Evolutionary conservation across 2,888 invertebrate species (phyloP).

Genomic region (Bellardia bayeri): DNA sequence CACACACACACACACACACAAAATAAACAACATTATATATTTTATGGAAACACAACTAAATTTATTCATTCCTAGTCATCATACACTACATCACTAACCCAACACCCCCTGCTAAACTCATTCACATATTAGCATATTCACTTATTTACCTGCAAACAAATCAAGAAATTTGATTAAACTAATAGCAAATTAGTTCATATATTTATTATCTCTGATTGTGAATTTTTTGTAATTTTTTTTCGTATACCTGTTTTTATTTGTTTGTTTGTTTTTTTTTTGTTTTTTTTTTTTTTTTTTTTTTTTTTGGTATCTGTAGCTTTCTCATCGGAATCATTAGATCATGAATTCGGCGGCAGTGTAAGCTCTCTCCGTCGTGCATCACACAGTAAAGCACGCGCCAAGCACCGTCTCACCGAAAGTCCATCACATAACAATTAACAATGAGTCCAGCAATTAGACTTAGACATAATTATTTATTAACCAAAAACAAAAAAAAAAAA

Average conservation of each 20-base stretch:
- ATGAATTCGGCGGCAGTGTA: conserved; percentile 84
- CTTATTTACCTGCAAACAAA: conserved; percentile 1
- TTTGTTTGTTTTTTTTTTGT: conserved; percentile 74
- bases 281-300: conserved; percentile 75
- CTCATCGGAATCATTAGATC: conserved; percentile 85
- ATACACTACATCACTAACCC: neutral
- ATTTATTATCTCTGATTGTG: conserved; percentile 17
- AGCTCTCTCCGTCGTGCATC: conserved; percentile 84
- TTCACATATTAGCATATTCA: neutral
- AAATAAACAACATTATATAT: neutral
- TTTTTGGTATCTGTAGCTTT: conserved; percentile 80
- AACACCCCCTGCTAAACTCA: neutral
- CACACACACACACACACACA: conserved; percentile 9
- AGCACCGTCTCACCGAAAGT: conserved; percentile 84
- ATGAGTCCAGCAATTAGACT: conserved; percentile 68
- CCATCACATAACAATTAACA: conserved; percentile 82
- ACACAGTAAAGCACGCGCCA: conserved; percentile 84
- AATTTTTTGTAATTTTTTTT: conserved; percentile 43
- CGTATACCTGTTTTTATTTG: conserved; percentile 53
- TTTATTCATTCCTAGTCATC: conserved; percentile 12
- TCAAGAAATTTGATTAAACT: neutral
- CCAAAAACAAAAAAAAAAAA: conserved; percentile 33
- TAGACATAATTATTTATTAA: conserved; percentile 58
- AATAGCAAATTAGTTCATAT: neutral
- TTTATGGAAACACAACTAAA: conserved; percentile 22